These are phyloP conservation scores for Menidia beryllina DNA, from an alignment of 2,113 vertebrate genomes.

Conservation along the genomic window DNA sequence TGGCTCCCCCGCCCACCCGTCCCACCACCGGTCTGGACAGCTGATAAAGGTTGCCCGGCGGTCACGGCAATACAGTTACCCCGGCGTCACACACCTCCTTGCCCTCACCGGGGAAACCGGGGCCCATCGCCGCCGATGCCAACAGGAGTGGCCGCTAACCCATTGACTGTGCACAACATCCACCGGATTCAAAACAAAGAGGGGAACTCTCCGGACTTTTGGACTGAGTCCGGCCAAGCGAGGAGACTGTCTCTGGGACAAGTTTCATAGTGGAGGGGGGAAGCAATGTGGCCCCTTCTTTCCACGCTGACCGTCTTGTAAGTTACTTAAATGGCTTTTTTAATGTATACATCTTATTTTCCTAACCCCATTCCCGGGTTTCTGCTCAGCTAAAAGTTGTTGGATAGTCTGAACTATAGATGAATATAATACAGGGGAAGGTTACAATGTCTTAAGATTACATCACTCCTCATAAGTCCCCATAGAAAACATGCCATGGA, in stretches of 20 bases:
- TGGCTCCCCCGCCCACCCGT: slow-evolving; percentile 65
- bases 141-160: slow-evolving; percentile 77
- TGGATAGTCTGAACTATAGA: not conserved
- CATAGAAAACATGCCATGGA: slow-evolving; percentile 68
- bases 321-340: slow-evolving; percentile 66
- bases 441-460: slow-evolving; percentile 56
- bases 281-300: slow-evolving; percentile 86
- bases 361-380: not conserved
- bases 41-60: slow-evolving; percentile 77
- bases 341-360: slow-evolving; percentile 12
- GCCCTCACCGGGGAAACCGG: slow-evolving; percentile 70
- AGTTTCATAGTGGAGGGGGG: slow-evolving; percentile 83
- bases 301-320: slow-evolving; percentile 87
- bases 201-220: slow-evolving; percentile 72
- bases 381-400: slow-evolving; percentile 32
- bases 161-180: slow-evolving; percentile 73
- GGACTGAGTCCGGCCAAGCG: slow-evolving; percentile 76
- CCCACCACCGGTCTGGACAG: slow-evolving; percentile 72
- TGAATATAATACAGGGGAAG: slow-evolving; percentile 54
- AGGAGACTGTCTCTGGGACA: slow-evolving; percentile 81
- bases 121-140: slow-evolving; percentile 77
- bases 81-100: slow-evolving; percentile 55
- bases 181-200: slow-evolving; percentile 74
- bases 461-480: slow-evolving; percentile 74
- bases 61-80: slow-evolving; percentile 75